Evolutionary conservation across 2,888 invertebrate genomes (phyloP).

Genomic region (Argyresthia albistria): DNA sequence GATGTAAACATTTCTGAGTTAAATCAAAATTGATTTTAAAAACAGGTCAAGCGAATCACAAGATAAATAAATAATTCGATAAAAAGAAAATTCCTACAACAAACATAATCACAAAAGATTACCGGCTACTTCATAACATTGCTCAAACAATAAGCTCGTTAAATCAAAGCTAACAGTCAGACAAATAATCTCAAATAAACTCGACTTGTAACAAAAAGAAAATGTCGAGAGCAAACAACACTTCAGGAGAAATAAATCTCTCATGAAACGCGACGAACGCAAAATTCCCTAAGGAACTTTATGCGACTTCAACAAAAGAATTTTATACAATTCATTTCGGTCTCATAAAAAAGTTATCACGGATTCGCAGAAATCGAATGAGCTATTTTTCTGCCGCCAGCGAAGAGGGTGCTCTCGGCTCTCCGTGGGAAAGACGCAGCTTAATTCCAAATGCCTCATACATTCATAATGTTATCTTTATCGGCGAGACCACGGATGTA

Average conservation of each 20-base stretch:
- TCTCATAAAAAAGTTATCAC: conserved; percentile 66
- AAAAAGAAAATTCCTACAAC: background rate
- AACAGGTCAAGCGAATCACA: background rate
- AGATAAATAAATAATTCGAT: background rate
- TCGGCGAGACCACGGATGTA: background rate
- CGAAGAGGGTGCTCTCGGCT: conserved; percentile 16
- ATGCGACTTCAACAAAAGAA: conserved; percentile 56
- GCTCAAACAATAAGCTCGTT: conserved; percentile 1
- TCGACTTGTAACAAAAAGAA: conserved; percentile 12
- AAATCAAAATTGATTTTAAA: background rate
- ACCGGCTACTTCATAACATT: background rate
- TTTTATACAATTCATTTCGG: conserved; percentile 64
- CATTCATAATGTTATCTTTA: conserved; percentile 24
- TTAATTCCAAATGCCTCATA: conserved; percentile 23
- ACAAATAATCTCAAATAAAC: conserved; percentile 1
- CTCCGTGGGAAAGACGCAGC: conserved; percentile 46
- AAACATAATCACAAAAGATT: background rate
- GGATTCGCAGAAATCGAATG: conserved; percentile 56
- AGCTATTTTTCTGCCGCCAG: conserved; percentile 57
- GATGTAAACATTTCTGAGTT: too few species aligned
- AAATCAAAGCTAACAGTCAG: conserved; percentile 3
- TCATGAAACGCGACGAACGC: conserved; percentile 44
- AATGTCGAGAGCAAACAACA: conserved; percentile 29
- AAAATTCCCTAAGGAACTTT: conserved; percentile 51
- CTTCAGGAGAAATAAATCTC: conserved; percentile 49